Evolutionary conservation across 2,888 invertebrate genomes (phyloP), one percentile per base, ranked within the genome.

Genomic region (Argynnis bischoffii): DNA sequence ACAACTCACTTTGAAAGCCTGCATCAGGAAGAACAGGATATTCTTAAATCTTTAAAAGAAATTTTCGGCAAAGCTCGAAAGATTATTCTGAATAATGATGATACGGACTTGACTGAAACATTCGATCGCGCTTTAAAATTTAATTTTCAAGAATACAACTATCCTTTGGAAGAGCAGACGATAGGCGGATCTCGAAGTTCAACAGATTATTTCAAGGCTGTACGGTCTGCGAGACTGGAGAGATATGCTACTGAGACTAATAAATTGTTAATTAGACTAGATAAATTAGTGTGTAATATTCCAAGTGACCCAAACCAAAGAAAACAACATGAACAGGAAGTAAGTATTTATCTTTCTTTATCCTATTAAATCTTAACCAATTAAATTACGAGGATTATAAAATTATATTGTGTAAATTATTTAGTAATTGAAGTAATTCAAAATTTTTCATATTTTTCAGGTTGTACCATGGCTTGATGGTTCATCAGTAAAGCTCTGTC

Each of bases 391-490:
- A 41, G 35, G 2, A 41, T 2, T 41, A 35, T 35, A 11, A 41
- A 6, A 8, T 35, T 35, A 35, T 35, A 8, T 11, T 2, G 0
- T 41, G 35, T 41, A 41, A 41, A 41, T 41, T 41, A 41, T 41
- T 41, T 11, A 41, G 35, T 41, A 41, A 41, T 8, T 41, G 35
- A 8, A 41, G 35, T 41, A 41, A 5, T 14, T 46, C 3, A 13
- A 51, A 41, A 51, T 11, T 11, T 41, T 6, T 35, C 6, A 35
- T 35, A 35, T 35, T 16, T 81, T 85, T 1, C 78, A 94, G 93
- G 92, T 94, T 67, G 99, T 99, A 5, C 96, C 97, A 47, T 99
- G 99, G 99, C 91, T 98, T 55, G 97, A 98, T 79, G 99, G 99
- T 48, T 95, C 95, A 59, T 96, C 96, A 64, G 98, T 98, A 0